Conservation (phyloP, 2,797 vertebrate species). For the Buceros bicornis region DNA sequence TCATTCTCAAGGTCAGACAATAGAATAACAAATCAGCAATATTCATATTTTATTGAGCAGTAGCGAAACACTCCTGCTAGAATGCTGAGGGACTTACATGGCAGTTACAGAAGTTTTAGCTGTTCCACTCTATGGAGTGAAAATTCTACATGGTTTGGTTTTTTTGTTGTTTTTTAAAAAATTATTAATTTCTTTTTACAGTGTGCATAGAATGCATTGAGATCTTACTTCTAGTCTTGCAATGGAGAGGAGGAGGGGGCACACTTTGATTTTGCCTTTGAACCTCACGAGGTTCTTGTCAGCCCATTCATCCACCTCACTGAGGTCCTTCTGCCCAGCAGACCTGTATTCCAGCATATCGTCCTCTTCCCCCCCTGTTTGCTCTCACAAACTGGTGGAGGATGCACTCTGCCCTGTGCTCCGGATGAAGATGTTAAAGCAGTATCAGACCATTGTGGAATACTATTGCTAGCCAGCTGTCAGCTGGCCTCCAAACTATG, state of each 20-base stretch:
- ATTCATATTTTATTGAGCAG: slow-evolving; percentile 31
- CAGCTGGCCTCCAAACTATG: neutral
- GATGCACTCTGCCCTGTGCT: neutral
- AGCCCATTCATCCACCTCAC: neutral
- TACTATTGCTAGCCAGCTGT: neutral
- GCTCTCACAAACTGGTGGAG: neutral
- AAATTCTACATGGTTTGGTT: neutral
- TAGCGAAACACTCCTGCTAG: neutral
- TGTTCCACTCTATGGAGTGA: neutral
- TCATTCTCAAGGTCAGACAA: slow-evolving; percentile 46
- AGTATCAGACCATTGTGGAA: neutral
- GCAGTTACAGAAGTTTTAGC: neutral
- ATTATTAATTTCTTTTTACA: neutral
- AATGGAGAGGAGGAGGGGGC: neutral
- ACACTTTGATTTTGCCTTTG: neutral
- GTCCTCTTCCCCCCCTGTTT: neutral
- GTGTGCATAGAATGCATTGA: neutral
- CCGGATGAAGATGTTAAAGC: neutral
- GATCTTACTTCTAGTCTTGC: neutral
- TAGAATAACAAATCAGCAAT: slow-evolving; percentile 48
- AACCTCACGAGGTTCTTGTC: neutral
- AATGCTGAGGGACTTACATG: neutral
- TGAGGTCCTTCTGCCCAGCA: neutral
- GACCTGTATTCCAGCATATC: neutral
- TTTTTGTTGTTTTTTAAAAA: neutral